A percentile compares a stretch with the other conserved stretches of the same genome.
Conservation (phyloP, 92 coral and sea anemone genomes). For the Zoanthus sansibaricus region DNA sequence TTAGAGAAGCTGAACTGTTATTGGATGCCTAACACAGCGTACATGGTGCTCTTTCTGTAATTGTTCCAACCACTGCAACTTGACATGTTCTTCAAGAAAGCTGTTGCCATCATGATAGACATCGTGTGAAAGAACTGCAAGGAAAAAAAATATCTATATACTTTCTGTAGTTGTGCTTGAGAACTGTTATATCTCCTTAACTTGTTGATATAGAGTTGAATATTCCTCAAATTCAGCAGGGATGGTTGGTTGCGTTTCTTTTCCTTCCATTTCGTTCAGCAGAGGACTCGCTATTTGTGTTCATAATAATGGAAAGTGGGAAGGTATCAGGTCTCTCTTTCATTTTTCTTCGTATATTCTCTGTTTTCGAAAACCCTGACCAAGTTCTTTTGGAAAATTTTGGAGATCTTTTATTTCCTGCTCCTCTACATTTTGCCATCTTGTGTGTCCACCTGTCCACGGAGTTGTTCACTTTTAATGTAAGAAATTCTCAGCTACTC, state of each 20-base stretch:
- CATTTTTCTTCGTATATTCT: not conserved
- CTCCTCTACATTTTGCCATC: not conserved
- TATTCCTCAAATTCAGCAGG: not conserved
- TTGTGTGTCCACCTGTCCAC: not conserved
- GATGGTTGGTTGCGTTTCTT: not conserved
- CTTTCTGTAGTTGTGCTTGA: not conserved
- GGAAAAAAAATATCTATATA: not conserved
- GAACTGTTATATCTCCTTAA: not conserved
- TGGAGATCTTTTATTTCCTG: not conserved
- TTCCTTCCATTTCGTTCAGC: no score
- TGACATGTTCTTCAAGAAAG: not conserved
- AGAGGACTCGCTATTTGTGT: no score
- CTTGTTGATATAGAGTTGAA: not conserved
- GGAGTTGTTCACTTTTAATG: no score
- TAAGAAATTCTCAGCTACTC: not conserved
- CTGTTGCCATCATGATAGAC: not conserved
- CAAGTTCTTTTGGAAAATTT: not conserved
- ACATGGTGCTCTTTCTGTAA: not conserved
- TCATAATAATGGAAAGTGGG: not conserved
- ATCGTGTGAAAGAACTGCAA: no score
- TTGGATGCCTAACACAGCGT: not conserved
- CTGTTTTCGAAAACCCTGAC: not conserved
- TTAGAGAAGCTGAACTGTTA: not conserved
- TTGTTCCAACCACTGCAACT: no score
- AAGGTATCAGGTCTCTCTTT: not conserved